Percentiles rank a stretch among this genome's conserved stretches.
Evolutionary conservation across 2,888 invertebrate species (phyloP).

Genomic region (Thymelicus lineola): DNA sequence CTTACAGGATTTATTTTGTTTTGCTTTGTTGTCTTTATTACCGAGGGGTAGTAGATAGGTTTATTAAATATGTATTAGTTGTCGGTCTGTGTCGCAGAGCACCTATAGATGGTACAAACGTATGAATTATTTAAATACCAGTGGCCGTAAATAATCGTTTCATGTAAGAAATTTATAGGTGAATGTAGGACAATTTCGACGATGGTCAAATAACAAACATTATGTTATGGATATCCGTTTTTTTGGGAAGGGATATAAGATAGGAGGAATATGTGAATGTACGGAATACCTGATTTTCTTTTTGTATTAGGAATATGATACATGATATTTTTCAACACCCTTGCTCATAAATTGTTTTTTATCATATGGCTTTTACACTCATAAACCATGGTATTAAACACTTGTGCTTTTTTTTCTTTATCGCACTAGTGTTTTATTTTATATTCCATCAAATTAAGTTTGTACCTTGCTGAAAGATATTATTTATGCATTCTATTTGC

Average conservation of each 20-base stretch:
- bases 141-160: slow-evolving; percentile 53
- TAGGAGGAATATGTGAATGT: not conserved
- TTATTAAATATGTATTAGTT: slow-evolving; percentile 67
- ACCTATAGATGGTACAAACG: slow-evolving; percentile 52
- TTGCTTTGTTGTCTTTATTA: slow-evolving; percentile 63
- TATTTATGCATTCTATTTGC: no score
- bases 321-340: no score
- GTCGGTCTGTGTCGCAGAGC: slow-evolving; percentile 52
- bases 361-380: no score
- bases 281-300: no score
- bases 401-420: no score
- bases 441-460: no score
- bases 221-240: slow-evolving; percentile 2
- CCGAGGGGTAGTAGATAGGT: slow-evolving; percentile 51
- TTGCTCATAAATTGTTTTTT: no score
- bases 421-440: no score
- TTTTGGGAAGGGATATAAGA: not conserved
- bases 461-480: no score
- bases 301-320: no score
- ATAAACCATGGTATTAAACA: no score
- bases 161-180: slow-evolving; percentile 47
- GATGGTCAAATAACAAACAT: slow-evolving; percentile 17
- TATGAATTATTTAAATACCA: slow-evolving; percentile 63
- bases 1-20: slow-evolving; percentile 55
- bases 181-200: slow-evolving; percentile 10